Percentiles rank a stretch among this genome's conserved stretches.
Conservation (phyloP, 1,140 invertebrate genomes). For the Danaus melanippus region DNA sequence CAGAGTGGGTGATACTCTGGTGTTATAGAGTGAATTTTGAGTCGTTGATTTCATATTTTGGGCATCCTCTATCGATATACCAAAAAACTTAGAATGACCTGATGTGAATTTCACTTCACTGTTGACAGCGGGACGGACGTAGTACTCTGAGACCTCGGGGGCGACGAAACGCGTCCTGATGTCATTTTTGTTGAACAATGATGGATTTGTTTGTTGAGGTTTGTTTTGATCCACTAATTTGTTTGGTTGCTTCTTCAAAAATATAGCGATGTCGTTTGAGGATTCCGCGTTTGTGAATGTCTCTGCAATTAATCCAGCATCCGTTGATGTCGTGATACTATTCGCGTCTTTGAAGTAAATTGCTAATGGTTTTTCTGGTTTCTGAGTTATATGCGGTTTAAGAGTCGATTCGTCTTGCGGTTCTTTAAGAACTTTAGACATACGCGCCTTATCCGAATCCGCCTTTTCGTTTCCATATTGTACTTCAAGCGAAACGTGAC, state of each 20-base stretch:
- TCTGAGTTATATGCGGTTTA: slow-evolving; percentile 62
- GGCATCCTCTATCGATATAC: slow-evolving; percentile 74
- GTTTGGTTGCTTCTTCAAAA: slow-evolving; percentile 27
- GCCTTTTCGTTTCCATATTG: slow-evolving; percentile 68
- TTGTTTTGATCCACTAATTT: slow-evolving; percentile 22
- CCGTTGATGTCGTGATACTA: slow-evolving; percentile 35
- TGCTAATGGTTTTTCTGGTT: slow-evolving; percentile 58
- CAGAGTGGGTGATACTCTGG: slow-evolving; percentile 74
- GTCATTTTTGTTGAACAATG: too few species aligned
- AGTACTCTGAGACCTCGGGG: slow-evolving; percentile 38
- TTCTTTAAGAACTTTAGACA: slow-evolving; percentile 43
- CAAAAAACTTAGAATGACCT: slow-evolving; percentile 75
- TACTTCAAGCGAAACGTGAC: slow-evolving; percentile 63
- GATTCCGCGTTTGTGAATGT: slow-evolving; percentile 47
- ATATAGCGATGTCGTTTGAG: slow-evolving; percentile 31
- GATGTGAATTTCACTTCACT: slow-evolving; percentile 70
- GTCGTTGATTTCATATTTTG: slow-evolving; percentile 68
- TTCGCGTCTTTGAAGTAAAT: slow-evolving; percentile 52
- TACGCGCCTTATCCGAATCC: slow-evolving; percentile 42
- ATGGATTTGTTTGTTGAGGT: too few species aligned
- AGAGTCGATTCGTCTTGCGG: slow-evolving; percentile 42
- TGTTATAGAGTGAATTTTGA: slow-evolving; percentile 67
- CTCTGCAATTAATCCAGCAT: slow-evolving; percentile 36
- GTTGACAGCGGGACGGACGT: slow-evolving; percentile 23
- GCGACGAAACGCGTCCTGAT: slow-evolving; percentile 11